phyloP scores from a whole-genome alignment of 2,113 vertebrate genomes.

The Telmatochromis brachygnathus region DNA sequence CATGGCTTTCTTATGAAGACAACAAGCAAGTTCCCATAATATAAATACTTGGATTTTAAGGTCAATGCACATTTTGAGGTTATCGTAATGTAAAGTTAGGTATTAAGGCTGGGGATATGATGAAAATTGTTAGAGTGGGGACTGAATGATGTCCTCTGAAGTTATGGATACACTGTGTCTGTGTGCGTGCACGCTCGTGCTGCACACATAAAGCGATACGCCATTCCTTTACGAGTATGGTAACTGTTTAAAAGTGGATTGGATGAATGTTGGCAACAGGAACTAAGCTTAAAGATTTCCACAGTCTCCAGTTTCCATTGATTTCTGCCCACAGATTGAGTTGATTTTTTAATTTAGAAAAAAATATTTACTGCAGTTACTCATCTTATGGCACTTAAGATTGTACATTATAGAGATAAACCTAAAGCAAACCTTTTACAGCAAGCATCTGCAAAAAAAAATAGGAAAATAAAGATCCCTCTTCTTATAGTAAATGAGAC shows the following conservation, averaged over 20 bases:
- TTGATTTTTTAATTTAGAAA: background rate
- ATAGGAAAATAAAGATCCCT: background rate
- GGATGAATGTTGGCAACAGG: background rate
- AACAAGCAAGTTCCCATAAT: background rate
- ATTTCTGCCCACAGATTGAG: background rate
- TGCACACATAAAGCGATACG: background rate
- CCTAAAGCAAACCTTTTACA: background rate
- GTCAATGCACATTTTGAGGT: background rate
- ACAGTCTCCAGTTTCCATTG: background rate
- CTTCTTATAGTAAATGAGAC: background rate
- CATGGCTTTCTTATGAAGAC: background rate
- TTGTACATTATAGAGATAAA: background rate
- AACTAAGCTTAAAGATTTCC: background rate
- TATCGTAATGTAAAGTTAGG: background rate
- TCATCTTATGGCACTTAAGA: background rate
- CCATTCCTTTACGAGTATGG: background rate
- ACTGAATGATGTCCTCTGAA: background rate
- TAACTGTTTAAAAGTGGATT: background rate
- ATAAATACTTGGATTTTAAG: background rate
- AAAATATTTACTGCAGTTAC: background rate
- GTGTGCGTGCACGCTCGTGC: background rate
- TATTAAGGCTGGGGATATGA: background rate
- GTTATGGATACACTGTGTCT: background rate
- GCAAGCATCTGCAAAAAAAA: background rate
- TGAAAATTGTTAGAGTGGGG: background rate